Percentiles rank a stretch among this genome's conserved stretches.
phyloP scores from a whole-genome alignment of 2,888 invertebrate species.

The Ophion costatus region DNA sequence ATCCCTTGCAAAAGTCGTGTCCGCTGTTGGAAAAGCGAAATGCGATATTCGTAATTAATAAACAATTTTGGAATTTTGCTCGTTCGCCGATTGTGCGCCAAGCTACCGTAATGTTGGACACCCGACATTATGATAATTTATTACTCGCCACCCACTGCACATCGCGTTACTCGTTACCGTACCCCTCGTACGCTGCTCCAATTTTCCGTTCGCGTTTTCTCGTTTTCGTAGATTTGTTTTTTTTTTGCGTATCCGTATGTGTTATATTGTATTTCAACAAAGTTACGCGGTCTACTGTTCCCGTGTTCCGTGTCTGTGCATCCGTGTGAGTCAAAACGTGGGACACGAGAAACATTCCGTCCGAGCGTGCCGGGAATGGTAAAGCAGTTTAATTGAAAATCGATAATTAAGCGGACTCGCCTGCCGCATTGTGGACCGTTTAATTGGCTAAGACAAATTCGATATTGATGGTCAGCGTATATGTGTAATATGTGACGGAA shows the following conservation, averaged over 20 bases:
- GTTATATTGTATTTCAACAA: conserved; percentile 32
- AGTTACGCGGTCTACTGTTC: conserved; percentile 7
- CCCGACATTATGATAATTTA: conserved; percentile 75
- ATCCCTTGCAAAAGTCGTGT: conserved; percentile 58
- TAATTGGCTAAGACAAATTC: conserved; percentile 53
- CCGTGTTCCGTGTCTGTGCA: conserved; percentile 14
- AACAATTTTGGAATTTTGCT: conserved; percentile 75
- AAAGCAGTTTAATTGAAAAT: conserved; percentile 60
- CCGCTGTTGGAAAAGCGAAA: conserved; percentile 59
- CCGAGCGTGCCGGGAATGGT: conserved; percentile 35
- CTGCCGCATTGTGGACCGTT: conserved; percentile 16
- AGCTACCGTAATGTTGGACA: conserved; percentile 63
- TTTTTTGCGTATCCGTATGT: neutral
- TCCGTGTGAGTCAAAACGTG: conserved; percentile 10
- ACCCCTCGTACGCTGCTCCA: conserved; percentile 40
- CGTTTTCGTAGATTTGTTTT: conserved; percentile 18
- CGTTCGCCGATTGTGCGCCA: conserved; percentile 67
- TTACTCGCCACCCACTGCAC: conserved; percentile 75
- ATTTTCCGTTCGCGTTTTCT: conserved; percentile 34
- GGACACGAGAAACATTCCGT: conserved; percentile 44
- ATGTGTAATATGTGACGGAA: conserved; percentile 18
- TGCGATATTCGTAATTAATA: conserved; percentile 78
- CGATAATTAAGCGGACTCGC: conserved; percentile 53
- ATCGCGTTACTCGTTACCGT: conserved; percentile 70
- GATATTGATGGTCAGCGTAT: conserved; percentile 44